Base-by-base conservation (phyloP, 92 coral and sea anemone species). In the Galaxea fascicularis region DNA sequence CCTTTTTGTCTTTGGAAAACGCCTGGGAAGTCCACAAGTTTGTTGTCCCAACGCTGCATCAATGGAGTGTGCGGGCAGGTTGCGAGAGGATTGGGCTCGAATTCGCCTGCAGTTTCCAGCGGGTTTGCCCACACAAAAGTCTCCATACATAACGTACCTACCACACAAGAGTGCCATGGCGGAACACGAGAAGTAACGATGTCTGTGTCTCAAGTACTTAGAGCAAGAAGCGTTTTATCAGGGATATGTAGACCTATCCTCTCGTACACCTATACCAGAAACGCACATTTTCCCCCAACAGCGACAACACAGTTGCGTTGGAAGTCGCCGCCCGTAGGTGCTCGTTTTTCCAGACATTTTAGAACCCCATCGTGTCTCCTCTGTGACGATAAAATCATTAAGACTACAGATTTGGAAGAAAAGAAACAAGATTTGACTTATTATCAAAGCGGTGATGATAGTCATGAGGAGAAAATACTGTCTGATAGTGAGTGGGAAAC, bases 351-450 rank as follows among this genome's bases (percentile, higher is more conserved):
- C 24, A 70, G 86, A 54, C 41, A 13, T n/a, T 59, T 82, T 35
- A 54, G 35, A 53, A 58, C 71, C 21, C 56, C 86, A 49, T 49
- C 86, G 66, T 21, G 22, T 68, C 44, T 69, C 11, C 30, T 70
- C 57, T 24, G 18, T 11, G 59, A 57, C 10, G 70, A 82, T 13
- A 51, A 51, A 65, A 65, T 18, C 65, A 11, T 49, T 8, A 67
- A 79, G 20, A 45, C 31, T 58, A 39, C 39, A 35, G 66, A 10
- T 24, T 14, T 22, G 44, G 85, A 35, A 0, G 53, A 35, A 9
- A 47, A 13, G n/a, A 72, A 28, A 22, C 59, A 54, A 70, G 21
- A 18, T 12, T 22, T 66, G n/a, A 8, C n/a, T 28, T 6, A 26
- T n/a, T 20, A 16, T 52, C 31, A 66, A 46, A 16, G n/a, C 20